phyloP scores from a whole-genome alignment of 2,888 invertebrate genomes.

The Nomada fabriciana region DNA sequence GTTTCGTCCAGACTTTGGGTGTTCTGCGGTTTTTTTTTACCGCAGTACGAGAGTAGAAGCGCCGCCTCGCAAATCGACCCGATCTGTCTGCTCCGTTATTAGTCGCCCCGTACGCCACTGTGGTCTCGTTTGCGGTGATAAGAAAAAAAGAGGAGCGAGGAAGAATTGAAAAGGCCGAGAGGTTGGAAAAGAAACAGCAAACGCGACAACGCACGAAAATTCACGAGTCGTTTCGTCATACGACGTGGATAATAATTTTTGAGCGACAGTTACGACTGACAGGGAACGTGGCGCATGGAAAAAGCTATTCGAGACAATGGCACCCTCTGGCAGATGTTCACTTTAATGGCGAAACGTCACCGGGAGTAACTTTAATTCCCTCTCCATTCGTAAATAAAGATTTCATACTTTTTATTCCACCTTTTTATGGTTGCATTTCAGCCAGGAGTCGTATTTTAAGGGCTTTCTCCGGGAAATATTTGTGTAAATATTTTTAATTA shows the following conservation, averaged over 20 bases:
- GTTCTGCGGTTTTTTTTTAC: slow-evolving; percentile 70
- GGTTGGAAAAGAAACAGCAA: neutral
- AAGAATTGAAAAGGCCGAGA: neutral
- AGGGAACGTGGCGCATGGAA: slow-evolving; percentile 4
- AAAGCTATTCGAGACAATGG: slow-evolving; percentile 29
- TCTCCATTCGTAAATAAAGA: neutral
- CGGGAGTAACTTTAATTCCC: neutral
- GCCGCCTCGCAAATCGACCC: slow-evolving; percentile 61
- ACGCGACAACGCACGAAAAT: slow-evolving; percentile 34
- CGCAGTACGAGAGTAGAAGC: slow-evolving; percentile 50
- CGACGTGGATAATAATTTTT: slow-evolving; percentile 55
- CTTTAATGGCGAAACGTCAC: slow-evolving; percentile 10
- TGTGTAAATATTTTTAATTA: neutral
- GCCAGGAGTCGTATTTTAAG: neutral
- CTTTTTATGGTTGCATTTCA: neutral
- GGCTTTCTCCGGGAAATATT: neutral
- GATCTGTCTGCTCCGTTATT: slow-evolving; percentile 55
- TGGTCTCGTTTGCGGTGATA: slow-evolving; percentile 26
- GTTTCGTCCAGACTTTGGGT: slow-evolving; percentile 34
- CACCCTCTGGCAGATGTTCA: neutral
- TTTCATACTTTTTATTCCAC: neutral
- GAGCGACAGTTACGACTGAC: slow-evolving; percentile 59
- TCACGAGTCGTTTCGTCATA: slow-evolving; percentile 12
- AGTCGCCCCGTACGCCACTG: slow-evolving; percentile 31
- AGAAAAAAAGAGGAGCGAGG: neutral